phyloP scores from a whole-genome alignment of 2,888 invertebrate genomes.

The Lithophane socia region DNA sequence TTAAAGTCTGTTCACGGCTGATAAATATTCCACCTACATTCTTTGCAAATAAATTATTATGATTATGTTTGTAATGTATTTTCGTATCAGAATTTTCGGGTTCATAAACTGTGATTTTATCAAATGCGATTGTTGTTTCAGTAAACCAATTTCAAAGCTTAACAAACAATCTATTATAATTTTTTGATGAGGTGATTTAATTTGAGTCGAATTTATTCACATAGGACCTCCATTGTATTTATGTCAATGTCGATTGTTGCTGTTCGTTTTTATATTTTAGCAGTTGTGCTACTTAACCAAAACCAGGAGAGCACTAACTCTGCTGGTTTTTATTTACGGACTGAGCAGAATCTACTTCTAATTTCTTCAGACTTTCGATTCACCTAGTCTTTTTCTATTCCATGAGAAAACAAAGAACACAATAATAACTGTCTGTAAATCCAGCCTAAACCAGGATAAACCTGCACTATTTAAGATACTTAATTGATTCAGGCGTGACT shows the following conservation, averaged over 20 bases:
- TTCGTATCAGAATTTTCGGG: background rate
- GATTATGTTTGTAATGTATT: background rate
- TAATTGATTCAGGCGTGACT: too few relatives aligned
- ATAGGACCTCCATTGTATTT: background rate
- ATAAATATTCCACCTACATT: constrained; percentile 17
- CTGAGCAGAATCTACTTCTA: too few relatives aligned
- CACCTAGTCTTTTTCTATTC: too few relatives aligned
- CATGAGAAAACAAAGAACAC: background rate
- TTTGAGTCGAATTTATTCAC: background rate
- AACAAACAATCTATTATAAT: background rate
- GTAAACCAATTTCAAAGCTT: background rate
- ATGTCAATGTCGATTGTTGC: background rate
- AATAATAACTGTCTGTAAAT: background rate
- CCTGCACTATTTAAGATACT: background rate
- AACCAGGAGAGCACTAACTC: background rate
- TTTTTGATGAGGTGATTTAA: background rate
- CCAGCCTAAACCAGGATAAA: background rate
- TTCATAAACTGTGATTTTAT: background rate
- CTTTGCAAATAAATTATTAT: background rate
- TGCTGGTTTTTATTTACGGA: background rate
- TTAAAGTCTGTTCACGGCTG: constrained; percentile 25
- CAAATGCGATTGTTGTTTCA: background rate
- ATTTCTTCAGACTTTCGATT: too few relatives aligned
- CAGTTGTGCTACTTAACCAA: background rate
- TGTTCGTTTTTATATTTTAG: too few relatives aligned